A percentile compares a stretch with the other conserved stretches of the same genome.
These are phyloP conservation scores for Epizoanthus ramosus DNA, from an alignment of 92 coral and sea anemone genomes.

Conservation along the genomic window DNA sequence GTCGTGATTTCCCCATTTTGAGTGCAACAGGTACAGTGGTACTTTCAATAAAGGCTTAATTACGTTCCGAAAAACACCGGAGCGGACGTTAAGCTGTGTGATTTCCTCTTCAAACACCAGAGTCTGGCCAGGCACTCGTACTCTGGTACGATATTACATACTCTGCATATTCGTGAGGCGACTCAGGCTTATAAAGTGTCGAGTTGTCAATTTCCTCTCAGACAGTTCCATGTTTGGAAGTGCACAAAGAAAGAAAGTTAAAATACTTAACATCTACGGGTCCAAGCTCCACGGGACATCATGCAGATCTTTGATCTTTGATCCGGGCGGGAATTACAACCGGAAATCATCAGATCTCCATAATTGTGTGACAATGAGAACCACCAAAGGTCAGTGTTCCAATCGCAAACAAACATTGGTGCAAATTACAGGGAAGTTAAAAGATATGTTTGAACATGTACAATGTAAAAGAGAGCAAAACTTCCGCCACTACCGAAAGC, in stretches of 20 bases:
- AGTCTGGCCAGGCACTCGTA: not conserved
- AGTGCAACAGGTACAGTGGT: not conserved
- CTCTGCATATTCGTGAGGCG: not conserved
- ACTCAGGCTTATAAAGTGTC: not conserved
- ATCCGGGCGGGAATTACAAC: not conserved
- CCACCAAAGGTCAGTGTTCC: too few relatives aligned
- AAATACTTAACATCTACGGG: not conserved
- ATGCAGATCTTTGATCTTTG: slow-evolving; percentile 26
- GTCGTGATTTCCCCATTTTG: not conserved
- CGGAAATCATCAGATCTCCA: slow-evolving; percentile 13
- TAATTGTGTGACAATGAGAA: too few relatives aligned
- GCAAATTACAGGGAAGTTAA: too few relatives aligned
- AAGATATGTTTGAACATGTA: too few relatives aligned
- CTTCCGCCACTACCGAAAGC: too few relatives aligned
- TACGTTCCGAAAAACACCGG: not conserved
- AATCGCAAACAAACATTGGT: too few relatives aligned
- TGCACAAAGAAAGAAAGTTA: not conserved
- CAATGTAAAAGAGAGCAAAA: too few relatives aligned
- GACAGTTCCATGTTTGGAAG: slow-evolving; percentile 24
- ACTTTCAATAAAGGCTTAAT: not conserved
- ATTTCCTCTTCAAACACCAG: not conserved
- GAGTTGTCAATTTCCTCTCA: not conserved
- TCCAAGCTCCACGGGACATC: not conserved
- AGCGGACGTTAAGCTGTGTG: too few relatives aligned
- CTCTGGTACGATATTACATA: not conserved